Percentiles rank a stretch among this genome's conserved stretches.
phyloP scores from a whole-genome alignment of 2,888 invertebrate species.

The Adela reaumurella region DNA sequence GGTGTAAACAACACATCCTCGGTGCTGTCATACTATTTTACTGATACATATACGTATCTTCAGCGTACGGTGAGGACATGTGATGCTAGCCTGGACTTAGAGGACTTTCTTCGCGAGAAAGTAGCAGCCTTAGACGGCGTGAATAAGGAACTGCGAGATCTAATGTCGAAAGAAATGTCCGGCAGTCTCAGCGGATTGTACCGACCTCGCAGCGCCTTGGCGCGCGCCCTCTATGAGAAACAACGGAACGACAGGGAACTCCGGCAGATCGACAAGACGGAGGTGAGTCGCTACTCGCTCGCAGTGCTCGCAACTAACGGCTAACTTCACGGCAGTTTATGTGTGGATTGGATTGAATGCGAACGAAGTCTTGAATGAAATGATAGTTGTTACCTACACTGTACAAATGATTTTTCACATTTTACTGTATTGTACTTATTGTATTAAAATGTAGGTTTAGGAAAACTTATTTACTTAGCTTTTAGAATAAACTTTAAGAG shows the following conservation, averaged over 20 bases:
- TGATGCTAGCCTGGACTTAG: neutral
- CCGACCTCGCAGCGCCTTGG: conserved; percentile 67
- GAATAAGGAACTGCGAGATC: conserved; percentile 1
- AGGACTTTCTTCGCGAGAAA: neutral
- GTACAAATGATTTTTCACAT: no score
- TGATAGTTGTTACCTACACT: no score
- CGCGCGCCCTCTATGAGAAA: conserved; percentile 69
- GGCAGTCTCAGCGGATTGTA: conserved; percentile 41
- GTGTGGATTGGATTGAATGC: no score
- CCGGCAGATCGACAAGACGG: conserved; percentile 62
- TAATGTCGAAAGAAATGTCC: conserved; percentile 23
- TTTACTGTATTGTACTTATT: no score
- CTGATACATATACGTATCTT: neutral
- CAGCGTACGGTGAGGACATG: neutral
- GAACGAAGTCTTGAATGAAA: no score
- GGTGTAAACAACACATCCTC: neutral
- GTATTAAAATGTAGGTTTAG: no score
- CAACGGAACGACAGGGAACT: conserved; percentile 67
- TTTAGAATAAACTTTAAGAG: no score
- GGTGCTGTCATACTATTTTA: neutral
- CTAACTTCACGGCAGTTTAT: neutral
- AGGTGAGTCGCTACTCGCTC: no score
- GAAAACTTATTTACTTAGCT: no score
- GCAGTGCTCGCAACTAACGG: no score
- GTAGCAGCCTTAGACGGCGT: neutral